Evolutionary conservation across 2,888 invertebrate species (phyloP).

Genomic region (Nomada hirtipes): DNA sequence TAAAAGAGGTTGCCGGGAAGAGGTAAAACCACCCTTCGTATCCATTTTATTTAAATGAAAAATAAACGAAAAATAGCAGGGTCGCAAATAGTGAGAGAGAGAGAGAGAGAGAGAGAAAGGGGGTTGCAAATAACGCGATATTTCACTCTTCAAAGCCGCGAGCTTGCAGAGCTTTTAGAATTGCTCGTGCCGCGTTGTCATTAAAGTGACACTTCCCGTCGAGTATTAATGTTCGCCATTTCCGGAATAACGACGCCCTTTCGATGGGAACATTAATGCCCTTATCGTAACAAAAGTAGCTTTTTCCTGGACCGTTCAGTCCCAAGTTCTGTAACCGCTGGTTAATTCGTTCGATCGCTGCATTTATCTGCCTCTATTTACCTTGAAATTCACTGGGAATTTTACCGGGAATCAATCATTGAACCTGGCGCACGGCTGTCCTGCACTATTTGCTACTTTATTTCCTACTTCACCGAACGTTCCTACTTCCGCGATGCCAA

Average conservation of each 20-base stretch:
- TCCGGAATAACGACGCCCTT: slow-evolving; percentile 50
- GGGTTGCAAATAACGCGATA: slow-evolving; percentile 7
- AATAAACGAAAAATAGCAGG: slow-evolving; percentile 14
- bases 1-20: slow-evolving; percentile 1
- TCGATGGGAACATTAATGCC: slow-evolving; percentile 55
- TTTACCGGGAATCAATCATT: neutral
- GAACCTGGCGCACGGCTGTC: neutral
- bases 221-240: slow-evolving; percentile 63
- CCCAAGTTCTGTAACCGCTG: slow-evolving; percentile 1
- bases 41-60: slow-evolving; percentile 5
- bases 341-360: slow-evolving; percentile 32
- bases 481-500: neutral
- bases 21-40: neutral
- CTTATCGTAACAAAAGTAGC: slow-evolving; percentile 34
- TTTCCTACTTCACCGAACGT: neutral
- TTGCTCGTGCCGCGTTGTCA: slow-evolving; percentile 53
- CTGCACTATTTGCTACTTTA: neutral
- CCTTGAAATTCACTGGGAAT: neutral
- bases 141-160: slow-evolving; percentile 49
- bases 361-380: neutral
- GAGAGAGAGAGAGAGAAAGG: neutral
- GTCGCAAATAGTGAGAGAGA: slow-evolving; percentile 18
- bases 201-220: slow-evolving; percentile 48
- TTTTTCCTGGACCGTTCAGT: slow-evolving; percentile 15
- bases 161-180: slow-evolving; percentile 49